Evolutionary conservation across 2,797 vertebrate genomes (phyloP), one percentile per base, ranked within the genome.

Genomic region (Selene dorsalis): DNA sequence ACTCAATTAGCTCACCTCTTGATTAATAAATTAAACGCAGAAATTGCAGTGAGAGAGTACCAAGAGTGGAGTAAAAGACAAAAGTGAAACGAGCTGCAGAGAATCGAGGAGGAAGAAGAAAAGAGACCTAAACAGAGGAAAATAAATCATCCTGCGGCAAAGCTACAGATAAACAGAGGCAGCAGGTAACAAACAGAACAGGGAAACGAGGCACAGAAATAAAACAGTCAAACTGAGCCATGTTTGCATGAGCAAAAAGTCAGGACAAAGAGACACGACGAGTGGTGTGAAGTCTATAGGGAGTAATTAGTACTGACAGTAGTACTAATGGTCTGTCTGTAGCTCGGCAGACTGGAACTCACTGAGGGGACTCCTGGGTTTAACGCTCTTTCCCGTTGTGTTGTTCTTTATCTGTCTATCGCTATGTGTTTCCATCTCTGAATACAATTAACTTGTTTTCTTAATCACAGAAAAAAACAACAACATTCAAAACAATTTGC

Each of bases 291-390:
- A 62, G 75, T 80, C 88, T 72, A 61, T 8, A 7, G 90, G 86
- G 89, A 87, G 66, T 89, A 84, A 90, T 92, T 92, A 90, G 66
- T 14, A 38, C 57, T 85, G 87, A 89, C 89, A 88, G 86, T 84
- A n/a, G 79, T 86, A 85, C 89, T 91, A 90, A 90, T 89, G 84
- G 80, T 84, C 82, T 75, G 84, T 87, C 87, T 91, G 83, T 84
- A 77, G 75, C 39, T 53, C 66, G 5, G 68, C 76, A 80, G 81
- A 87, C 84, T 79, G 80, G 72, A 90, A 90, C 84, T 79, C 79
- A 69, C 64, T 20, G 78, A 78, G 47, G 73, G 38, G 82, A 77
- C 81, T 87, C 82, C 16, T 38, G 83, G 73, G 82, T 79, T 77
- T 75, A n/a, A 66, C 56, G 70, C 63, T 10, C 50, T 64, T 22